Percentiles rank a stretch among this genome's conserved stretches.
phyloP scores from a whole-genome alignment of 2,888 invertebrate genomes.

The Rhimphoctona megacephalus region DNA sequence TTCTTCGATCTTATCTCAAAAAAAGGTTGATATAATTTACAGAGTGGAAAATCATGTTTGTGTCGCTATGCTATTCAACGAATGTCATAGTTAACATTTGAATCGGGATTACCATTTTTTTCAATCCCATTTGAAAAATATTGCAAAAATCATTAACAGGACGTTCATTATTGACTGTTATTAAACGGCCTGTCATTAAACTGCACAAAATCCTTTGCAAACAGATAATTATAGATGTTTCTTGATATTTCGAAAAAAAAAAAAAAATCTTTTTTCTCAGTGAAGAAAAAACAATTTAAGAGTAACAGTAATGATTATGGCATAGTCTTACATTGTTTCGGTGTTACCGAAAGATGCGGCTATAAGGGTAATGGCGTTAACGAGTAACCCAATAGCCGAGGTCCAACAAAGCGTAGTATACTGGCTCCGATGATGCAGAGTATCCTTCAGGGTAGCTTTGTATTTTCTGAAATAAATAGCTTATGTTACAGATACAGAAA shows the following conservation, averaged over 20 bases:
- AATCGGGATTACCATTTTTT: background rate
- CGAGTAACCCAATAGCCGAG: conserved; percentile 87
- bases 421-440: conserved; percentile 86
- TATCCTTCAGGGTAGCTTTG: conserved; percentile 86
- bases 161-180: background rate
- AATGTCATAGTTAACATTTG: background rate
- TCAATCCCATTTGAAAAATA: background rate
- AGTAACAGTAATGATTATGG: background rate
- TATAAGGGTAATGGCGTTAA: conserved; percentile 86
- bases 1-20: background rate
- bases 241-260: background rate
- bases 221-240: too few species aligned
- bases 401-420: conserved; percentile 90
- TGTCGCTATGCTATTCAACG: background rate
- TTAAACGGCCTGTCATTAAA: too few species aligned
- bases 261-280: background rate
- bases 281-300: too few species aligned
- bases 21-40: background rate
- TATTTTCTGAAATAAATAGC: conserved; percentile 82
- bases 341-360: conserved; percentile 81
- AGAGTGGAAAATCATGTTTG: background rate
- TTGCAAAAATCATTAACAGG: background rate
- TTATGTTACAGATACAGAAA: background rate
- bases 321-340: conserved; percentile 67
- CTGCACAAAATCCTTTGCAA: too few species aligned